A percentile compares a stretch with the other conserved stretches of the same genome.
Conservation (phyloP, 1,140 invertebrate genomes). For the Anthonomus grandis region DNA sequence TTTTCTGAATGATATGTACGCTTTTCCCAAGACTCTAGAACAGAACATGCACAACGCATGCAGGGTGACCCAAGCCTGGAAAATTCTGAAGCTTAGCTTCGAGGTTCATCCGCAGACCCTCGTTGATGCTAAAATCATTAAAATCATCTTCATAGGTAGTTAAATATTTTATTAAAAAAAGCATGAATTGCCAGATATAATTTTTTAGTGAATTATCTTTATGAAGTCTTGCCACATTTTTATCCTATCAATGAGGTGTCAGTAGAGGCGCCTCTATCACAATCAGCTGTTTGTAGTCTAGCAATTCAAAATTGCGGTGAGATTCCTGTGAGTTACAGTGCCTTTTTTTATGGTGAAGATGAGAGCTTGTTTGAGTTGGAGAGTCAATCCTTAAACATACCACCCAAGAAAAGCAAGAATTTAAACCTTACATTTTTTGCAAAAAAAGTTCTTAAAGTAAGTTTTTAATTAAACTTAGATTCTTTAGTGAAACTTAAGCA, state of each 20-base stretch:
- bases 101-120: constrained; percentile 44
- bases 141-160: constrained; percentile 46
- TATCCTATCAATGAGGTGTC: constrained; percentile 35
- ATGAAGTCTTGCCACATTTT: constrained; percentile 44
- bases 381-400: constrained; percentile 15
- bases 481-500: neutral
- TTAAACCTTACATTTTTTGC: constrained; percentile 32
- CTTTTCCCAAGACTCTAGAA: constrained; percentile 34
- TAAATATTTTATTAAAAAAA: no score
- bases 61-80: constrained; percentile 45
- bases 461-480: neutral
- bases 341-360: constrained; percentile 33
- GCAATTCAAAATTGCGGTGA: constrained; percentile 29
- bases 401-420: constrained; percentile 22
- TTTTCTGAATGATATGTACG: constrained; percentile 42
- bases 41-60: constrained; percentile 48
- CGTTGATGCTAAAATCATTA: constrained; percentile 41
- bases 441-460: constrained; percentile 20
- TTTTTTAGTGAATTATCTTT: constrained; percentile 43
- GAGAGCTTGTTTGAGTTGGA: constrained; percentile 33
- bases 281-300: constrained; percentile 15
- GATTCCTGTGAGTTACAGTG: constrained; percentile 25
- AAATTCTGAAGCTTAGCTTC: constrained; percentile 46
- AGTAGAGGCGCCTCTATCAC: constrained; percentile 32
- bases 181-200: no score